Evolutionary conservation across 2,888 invertebrate genomes (phyloP).

Genomic region (Acrobasis repandana): DNA sequence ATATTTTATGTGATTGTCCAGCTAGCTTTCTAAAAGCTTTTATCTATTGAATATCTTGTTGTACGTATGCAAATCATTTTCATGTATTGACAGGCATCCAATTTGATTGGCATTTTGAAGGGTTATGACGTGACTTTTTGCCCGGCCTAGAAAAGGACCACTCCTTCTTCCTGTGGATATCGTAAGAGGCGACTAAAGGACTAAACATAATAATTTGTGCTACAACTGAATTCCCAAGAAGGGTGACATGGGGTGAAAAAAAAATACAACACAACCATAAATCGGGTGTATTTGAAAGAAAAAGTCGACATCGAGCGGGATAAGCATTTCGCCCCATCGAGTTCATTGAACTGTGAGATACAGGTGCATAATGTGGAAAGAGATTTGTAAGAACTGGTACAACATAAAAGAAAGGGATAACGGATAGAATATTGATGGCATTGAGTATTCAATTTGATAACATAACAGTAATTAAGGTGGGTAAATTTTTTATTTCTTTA

Average conservation of each 20-base stretch:
- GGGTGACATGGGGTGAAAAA: neutral
- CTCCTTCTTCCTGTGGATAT: too few relatives aligned
- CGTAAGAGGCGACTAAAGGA: too few relatives aligned
- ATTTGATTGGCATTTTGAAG: too few relatives aligned
- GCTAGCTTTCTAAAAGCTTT: neutral
- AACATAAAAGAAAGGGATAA: conserved; percentile 3
- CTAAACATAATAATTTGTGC: too few relatives aligned
- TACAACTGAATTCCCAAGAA: too few relatives aligned
- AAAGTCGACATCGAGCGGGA: conserved; percentile 34
- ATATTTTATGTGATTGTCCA: too few relatives aligned
- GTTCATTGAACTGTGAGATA: conserved; percentile 37
- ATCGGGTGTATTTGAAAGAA: conserved; percentile 26
- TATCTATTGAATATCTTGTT: too few relatives aligned
- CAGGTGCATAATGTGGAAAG: conserved; percentile 38
- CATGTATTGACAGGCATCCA: too few relatives aligned
- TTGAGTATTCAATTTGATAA: neutral
- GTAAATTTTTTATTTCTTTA: too few relatives aligned
- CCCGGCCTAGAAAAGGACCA: too few relatives aligned
- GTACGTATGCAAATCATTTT: too few relatives aligned
- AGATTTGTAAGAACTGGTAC: conserved; percentile 32
- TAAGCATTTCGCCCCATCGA: conserved; percentile 30
- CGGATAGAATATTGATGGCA: conserved; percentile 8
- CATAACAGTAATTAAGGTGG: neutral
- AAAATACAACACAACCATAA: conserved; percentile 28
- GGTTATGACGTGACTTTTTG: too few relatives aligned